Conservation (phyloP, 2,113 vertebrate species). For the Datnioides undecimradiatus region DNA sequence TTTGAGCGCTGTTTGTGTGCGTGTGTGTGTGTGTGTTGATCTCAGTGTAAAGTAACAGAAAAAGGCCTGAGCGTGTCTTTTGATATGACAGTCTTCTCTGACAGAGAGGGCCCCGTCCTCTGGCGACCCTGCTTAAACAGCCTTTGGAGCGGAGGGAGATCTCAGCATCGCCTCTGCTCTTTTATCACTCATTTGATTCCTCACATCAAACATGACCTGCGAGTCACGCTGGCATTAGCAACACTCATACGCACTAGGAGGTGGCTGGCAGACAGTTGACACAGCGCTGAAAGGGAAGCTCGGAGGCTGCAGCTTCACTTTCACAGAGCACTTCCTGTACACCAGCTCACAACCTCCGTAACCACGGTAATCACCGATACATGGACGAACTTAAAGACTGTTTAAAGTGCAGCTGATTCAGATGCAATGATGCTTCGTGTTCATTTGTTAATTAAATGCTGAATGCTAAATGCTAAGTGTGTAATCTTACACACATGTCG, state of each 20-base stretch:
- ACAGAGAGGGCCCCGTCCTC: neutral
- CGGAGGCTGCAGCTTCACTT: neutral
- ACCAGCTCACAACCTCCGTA: too few species aligned
- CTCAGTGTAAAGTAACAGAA: neutral
- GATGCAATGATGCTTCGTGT: too few species aligned
- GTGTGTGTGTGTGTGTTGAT: conserved; percentile 16
- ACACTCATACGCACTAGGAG: too few species aligned
- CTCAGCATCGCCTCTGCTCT: conserved; percentile 3
- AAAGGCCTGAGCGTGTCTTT: conserved; percentile 8
- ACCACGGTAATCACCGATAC: too few species aligned
- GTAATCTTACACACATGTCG: too few species aligned
- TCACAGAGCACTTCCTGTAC: too few species aligned
- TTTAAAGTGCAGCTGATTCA: too few species aligned
- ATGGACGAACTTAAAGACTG: too few species aligned
- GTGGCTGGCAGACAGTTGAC: neutral
- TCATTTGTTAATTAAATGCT: too few species aligned
- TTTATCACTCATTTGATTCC: conserved; percentile 25
- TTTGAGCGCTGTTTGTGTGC: neutral
- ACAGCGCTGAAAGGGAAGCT: neutral
- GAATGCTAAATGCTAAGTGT: too few species aligned
- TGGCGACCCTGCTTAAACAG: neutral
- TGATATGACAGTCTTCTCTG: conserved; percentile 7
- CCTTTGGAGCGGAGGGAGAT: neutral
- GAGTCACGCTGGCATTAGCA: neutral
- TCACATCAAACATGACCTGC: conserved; percentile 23